Percentiles rank a stretch among this genome's conserved stretches.
phyloP scores from a whole-genome alignment of 1,140 invertebrate species.

The Archivesica marissinica region DNA sequence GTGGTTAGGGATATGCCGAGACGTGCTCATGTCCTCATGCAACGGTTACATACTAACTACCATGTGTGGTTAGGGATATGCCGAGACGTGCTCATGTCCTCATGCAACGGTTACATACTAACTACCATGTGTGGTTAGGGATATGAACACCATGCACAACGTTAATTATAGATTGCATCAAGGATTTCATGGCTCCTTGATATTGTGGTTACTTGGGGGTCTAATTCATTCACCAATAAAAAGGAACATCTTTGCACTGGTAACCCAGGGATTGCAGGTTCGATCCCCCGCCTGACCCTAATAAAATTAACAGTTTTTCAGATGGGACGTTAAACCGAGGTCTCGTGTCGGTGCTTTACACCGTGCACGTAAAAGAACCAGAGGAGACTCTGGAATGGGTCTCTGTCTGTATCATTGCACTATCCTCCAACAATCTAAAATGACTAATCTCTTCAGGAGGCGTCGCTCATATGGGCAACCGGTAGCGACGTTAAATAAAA shows the following conservation, averaged over 20 bases:
- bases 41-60: neutral
- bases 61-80: neutral
- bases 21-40: neutral
- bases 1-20: neutral
- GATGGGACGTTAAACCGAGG: no score
- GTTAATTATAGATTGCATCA: constrained; percentile 1
- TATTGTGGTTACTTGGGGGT: constrained; percentile 22
- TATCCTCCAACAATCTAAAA: no score
- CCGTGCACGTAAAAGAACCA: no score
- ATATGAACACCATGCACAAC: neutral
- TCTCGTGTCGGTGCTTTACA: no score
- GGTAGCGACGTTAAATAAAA: no score
- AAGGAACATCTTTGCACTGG: neutral
- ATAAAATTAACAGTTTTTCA: no score
- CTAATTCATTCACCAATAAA: neutral
- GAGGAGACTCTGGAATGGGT: no score
- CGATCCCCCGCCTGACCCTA: no score
- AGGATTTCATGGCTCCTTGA: constrained; percentile 13
- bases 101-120: neutral
- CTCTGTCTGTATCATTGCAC: no score
- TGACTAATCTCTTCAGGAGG: no score
- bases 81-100: neutral
- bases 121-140: constrained; percentile 2
- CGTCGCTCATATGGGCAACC: no score
- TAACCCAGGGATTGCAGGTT: no score